Percentiles rank a stretch among this genome's conserved stretches.
Conservation (phyloP, 2,113 vertebrate species). For the Crotalus viridis region DNA sequence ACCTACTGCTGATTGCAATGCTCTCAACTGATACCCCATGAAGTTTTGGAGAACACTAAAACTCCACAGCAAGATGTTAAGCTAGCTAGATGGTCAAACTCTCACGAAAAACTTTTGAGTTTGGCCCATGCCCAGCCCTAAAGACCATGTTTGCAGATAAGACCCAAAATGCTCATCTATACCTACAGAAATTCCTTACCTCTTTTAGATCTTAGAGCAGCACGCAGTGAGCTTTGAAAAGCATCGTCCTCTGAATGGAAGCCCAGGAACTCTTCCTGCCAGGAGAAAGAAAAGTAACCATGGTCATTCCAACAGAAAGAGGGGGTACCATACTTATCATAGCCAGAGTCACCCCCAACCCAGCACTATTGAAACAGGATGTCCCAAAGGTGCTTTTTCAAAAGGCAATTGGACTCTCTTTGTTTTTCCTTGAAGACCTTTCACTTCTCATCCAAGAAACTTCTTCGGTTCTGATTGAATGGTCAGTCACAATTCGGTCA, state of each 20-base stretch:
- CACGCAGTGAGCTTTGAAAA: constrained; percentile 65
- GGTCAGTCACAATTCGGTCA: neutral
- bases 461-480: neutral
- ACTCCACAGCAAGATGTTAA: neutral
- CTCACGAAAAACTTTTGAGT: neutral
- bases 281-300: constrained; percentile 47
- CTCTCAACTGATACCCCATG: neutral
- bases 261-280: constrained; percentile 84
- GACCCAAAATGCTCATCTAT: no score
- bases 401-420: neutral
- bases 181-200: constrained; percentile 64
- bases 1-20: neutral
- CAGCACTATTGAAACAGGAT: neutral
- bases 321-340: neutral
- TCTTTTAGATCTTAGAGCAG: constrained; percentile 79
- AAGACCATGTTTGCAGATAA: constrained; percentile 3
- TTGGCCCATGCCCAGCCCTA: neutral
- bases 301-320: neutral
- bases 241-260: constrained; percentile 79
- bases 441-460: neutral
- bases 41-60: neutral
- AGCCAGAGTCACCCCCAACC: neutral
- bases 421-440: neutral
- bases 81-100: neutral
- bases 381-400: neutral